These are phyloP conservation scores for Bicyclus anynana DNA, from an alignment of 1,140 invertebrate species.

Conservation along the genomic window DNA sequence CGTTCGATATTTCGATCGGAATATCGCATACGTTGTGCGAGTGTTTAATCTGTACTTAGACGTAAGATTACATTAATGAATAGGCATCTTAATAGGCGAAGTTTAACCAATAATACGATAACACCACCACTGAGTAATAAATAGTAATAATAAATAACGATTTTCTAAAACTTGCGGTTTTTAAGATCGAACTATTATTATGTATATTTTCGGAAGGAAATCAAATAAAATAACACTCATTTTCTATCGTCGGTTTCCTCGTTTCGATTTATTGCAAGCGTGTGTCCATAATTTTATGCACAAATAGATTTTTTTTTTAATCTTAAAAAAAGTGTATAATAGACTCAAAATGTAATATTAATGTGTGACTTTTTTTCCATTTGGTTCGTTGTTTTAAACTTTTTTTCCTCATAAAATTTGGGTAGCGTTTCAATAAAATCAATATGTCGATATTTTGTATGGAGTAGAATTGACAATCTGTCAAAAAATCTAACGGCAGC, in stretches of 20 bases:
- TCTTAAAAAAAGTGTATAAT: background rate
- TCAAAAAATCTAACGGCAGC: too few relatives aligned
- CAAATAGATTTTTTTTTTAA: background rate
- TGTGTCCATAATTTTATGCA: background rate
- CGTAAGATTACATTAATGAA: constrained; percentile 1
- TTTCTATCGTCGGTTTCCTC: constrained; percentile 1
- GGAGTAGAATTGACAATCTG: too few relatives aligned
- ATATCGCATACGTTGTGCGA: background rate
- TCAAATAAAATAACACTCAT: too few relatives aligned
- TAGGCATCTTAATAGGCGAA: constrained; percentile 1
- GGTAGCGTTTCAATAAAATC: too few relatives aligned
- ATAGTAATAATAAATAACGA: background rate
- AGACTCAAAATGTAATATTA: background rate
- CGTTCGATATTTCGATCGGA: background rate
- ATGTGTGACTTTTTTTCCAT: background rate
- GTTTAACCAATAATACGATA: constrained; percentile 6
- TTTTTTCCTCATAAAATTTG: too few relatives aligned
- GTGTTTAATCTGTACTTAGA: background rate
- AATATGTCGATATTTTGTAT: too few relatives aligned
- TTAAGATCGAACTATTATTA: background rate
- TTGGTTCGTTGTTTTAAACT: too few relatives aligned
- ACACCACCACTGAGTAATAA: background rate
- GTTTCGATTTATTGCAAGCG: constrained; percentile 1
- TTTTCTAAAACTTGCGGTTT: constrained; percentile 2
- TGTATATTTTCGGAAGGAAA: background rate